A percentile compares a stretch with the other conserved stretches of the same genome.
phyloP scores from a whole-genome alignment of 2,113 vertebrate genomes.

The Polypterus bichir region DNA sequence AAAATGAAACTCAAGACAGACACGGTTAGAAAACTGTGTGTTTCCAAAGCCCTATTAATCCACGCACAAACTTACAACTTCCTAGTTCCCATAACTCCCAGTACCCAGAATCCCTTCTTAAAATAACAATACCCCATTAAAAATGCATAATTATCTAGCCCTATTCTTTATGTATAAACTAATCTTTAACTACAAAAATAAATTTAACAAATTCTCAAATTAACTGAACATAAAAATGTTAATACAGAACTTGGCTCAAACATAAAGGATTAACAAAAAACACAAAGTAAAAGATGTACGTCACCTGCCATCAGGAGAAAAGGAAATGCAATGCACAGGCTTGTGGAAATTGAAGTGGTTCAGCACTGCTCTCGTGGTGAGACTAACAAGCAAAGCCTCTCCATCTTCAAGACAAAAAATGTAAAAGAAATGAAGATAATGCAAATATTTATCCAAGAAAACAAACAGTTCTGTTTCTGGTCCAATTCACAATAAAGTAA shows the following conservation, averaged over 20 bases:
- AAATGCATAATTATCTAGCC: too few relatives aligned
- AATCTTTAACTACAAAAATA: too few relatives aligned
- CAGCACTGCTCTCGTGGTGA: conserved; percentile 69
- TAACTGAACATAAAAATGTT: too few relatives aligned
- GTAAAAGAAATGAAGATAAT: neutral
- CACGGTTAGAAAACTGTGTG: too few relatives aligned
- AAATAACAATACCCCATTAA: too few relatives aligned
- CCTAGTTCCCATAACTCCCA: too few relatives aligned
- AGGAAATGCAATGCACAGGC: conserved; percentile 73
- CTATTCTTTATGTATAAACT: too few relatives aligned
- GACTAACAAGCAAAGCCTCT: conserved; percentile 70
- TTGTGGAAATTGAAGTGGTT: conserved; percentile 83
- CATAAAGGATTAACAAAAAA: neutral
- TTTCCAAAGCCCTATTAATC: too few relatives aligned
- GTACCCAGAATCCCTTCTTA: too few relatives aligned
- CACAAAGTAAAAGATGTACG: neutral
- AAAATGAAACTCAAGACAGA: too few relatives aligned
- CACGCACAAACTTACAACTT: too few relatives aligned
- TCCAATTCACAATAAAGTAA: neutral
- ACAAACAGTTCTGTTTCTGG: neutral
- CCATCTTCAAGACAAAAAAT: conserved; percentile 56
- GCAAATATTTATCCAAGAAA: neutral
- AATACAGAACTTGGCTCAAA: too few relatives aligned
- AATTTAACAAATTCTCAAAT: neutral
- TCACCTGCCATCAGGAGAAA: conserved; percentile 89